phyloP scores from a whole-genome alignment of 2,888 invertebrate genomes.

The Drosophila multiciliata region DNA sequence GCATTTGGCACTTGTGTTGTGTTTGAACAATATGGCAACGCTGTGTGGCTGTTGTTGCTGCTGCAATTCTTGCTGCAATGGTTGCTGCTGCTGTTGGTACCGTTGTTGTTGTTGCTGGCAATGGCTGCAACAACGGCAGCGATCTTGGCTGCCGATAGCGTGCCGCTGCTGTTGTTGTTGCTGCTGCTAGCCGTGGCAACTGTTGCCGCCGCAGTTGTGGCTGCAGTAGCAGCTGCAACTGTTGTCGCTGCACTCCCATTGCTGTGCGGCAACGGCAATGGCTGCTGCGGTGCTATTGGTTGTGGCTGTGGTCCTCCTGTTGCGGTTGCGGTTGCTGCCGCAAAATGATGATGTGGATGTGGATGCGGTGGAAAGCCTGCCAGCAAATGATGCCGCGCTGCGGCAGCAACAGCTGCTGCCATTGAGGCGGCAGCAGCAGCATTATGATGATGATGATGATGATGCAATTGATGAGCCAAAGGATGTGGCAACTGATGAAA shows the following conservation, averaged over 20 bases:
- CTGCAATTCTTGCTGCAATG: conserved; percentile 45
- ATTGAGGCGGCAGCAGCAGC: conserved; percentile 60
- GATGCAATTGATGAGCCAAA: conserved; percentile 62
- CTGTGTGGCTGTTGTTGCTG: conserved; percentile 46
- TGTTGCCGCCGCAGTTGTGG: conserved; percentile 24
- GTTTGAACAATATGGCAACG: conserved; percentile 55
- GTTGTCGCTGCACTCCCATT: conserved; percentile 5
- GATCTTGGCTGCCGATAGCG: conserved; percentile 54
- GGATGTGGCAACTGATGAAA: conserved; percentile 62
- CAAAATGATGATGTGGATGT: conserved; percentile 44
- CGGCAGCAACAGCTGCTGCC: conserved; percentile 47
- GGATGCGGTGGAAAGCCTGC: conserved; percentile 42
- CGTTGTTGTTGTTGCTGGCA: conserved; percentile 60
- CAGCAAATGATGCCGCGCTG: conserved; percentile 56
- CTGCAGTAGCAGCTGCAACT: conserved; percentile 19
- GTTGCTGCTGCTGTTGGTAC: conserved; percentile 54
- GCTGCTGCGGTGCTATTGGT: conserved; percentile 15
- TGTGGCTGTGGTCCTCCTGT: conserved; percentile 14
- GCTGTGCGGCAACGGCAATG: conserved; percentile 7
- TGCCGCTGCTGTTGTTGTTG: conserved; percentile 26
- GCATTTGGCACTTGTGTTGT: conserved; percentile 73
- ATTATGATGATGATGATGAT: conserved; percentile 57
- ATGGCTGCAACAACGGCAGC: conserved; percentile 75
- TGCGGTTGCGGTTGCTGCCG: conserved; percentile 19
- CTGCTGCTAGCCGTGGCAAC: conserved; percentile 14